phyloP scores from a whole-genome alignment of 2,888 invertebrate genomes.

The Sepiola atlantica region DNA sequence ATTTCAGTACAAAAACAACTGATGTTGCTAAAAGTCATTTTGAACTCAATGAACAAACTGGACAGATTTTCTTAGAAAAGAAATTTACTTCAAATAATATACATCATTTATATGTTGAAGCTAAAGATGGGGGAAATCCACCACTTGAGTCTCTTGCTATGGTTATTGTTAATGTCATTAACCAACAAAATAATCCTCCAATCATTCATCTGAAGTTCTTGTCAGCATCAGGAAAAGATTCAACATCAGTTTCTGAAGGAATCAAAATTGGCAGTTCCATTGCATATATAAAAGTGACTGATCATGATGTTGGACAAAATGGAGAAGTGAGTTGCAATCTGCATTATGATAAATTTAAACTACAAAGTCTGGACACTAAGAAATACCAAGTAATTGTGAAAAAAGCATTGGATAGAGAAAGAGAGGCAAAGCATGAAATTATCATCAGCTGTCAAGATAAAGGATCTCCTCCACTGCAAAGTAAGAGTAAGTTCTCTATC shows the following conservation, averaged over 20 bases:
- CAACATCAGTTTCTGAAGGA: not conserved
- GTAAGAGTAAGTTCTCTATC: not conserved
- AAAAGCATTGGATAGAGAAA: slow-evolving; percentile 22
- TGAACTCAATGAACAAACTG: not conserved
- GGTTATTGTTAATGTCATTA: not conserved
- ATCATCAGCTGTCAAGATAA: slow-evolving; percentile 32
- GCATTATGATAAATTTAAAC: slow-evolving; percentile 13
- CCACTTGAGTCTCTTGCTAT: not conserved
- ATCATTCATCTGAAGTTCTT: not conserved
- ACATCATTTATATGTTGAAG: not conserved
- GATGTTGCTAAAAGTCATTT: slow-evolving; percentile 22
- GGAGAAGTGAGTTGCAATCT: not conserved
- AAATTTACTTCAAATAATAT: not conserved
- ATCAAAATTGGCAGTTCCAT: not conserved
- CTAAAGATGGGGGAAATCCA: not conserved
- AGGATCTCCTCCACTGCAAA: slow-evolving; percentile 3
- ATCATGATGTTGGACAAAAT: slow-evolving; percentile 22
- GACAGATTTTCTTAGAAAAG: not conserved
- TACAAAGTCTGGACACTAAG: not conserved
- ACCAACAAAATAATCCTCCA: not conserved
- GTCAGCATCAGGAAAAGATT: not conserved
- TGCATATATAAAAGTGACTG: not conserved
- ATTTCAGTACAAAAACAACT: slow-evolving; percentile 20
- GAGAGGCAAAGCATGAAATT: slow-evolving; percentile 32
- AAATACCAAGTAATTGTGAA: slow-evolving; percentile 21